Base-by-base conservation (phyloP, 2,113 vertebrate species). In the Oncorhynchus nerka region DNA sequence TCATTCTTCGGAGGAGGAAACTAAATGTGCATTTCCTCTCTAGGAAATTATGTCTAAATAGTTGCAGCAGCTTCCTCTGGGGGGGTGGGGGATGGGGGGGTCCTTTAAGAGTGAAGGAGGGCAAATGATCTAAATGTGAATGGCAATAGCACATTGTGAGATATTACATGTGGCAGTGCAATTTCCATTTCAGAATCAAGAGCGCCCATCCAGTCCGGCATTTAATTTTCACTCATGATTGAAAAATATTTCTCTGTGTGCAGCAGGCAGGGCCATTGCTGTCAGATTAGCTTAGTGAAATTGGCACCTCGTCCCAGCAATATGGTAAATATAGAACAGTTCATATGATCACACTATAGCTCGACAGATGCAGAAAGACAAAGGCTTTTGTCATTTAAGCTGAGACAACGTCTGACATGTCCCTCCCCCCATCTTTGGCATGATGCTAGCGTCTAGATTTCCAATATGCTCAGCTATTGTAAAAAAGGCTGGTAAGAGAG, bases 171-270 rank as follows among this genome's bases (percentile, higher is more conserved):
- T 92, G 93, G 86, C 91, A 91, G 89, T 80, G 80, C 89, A 93
- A 93, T 93, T 92, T 93, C 86, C 87, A 91, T 85, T 74, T 75
- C 22, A 49, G 87, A 55, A 85, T 80, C 81, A 88, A 62, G 30
- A 77, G 81, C 77, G 49, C 70, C 70, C 75, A 55, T 86, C 76
- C 55, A 74, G 62, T 83, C 75, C 73, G 4, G 65, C 61, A 4
- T 88, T 92, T 91, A 87, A 91, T 92, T 93, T 90, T 89, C 86
- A 89, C 86, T 75, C 88, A 82, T 88, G 90, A 91, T 88, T 86
- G 79, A 76, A 87, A 84, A 87, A 80, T 24, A 82, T 76, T 89
- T 90, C 75, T 81, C 79, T 65, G 49, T 75, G 71, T 81, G 69
- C 32, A 76, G 59, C 80, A 65, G 70, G 70, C 76, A 16, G 73